Evolutionary conservation across 2,113 vertebrate genomes (phyloP).

Genomic region (Nerophis lumbriciformis): DNA sequence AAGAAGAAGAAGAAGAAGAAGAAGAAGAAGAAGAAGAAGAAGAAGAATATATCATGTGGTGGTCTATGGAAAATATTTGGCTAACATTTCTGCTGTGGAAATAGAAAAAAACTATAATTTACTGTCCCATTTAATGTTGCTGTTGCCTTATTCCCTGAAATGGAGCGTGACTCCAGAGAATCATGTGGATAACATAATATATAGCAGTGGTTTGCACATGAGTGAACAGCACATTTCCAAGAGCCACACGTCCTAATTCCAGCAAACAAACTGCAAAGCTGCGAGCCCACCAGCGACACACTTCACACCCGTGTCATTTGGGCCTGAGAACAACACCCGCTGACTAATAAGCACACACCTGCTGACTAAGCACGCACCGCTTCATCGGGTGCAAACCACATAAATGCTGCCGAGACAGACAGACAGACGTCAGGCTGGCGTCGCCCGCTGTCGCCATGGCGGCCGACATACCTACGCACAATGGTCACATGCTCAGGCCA

Average conservation of each 20-base stretch:
- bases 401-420: not conserved
- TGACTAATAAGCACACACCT: constrained; percentile 6
- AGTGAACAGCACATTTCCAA: constrained; percentile 1
- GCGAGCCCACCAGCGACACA: constrained; percentile 20
- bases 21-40: too few species aligned
- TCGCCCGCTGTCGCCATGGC: not conserved
- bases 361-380: constrained; percentile 1
- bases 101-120: too few species aligned
- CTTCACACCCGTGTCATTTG: constrained; percentile 23
- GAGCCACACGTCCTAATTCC: constrained; percentile 12
- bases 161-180: too few species aligned
- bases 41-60: too few species aligned
- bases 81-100: too few species aligned
- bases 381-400: constrained; percentile 12
- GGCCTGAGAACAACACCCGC: not conserved
- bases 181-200: not conserved
- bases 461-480: too few species aligned
- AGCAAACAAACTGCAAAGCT: constrained; percentile 30
- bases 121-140: too few species aligned
- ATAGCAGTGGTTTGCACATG: not conserved
- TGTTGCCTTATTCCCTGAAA: too few species aligned
- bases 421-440: constrained; percentile 9
- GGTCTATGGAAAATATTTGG: too few species aligned
- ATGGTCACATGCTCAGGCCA: too few species aligned
- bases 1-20: too few species aligned